Conservation (phyloP, 2,797 vertebrate genomes). For the Eleutherodactylus coqui region DNA sequence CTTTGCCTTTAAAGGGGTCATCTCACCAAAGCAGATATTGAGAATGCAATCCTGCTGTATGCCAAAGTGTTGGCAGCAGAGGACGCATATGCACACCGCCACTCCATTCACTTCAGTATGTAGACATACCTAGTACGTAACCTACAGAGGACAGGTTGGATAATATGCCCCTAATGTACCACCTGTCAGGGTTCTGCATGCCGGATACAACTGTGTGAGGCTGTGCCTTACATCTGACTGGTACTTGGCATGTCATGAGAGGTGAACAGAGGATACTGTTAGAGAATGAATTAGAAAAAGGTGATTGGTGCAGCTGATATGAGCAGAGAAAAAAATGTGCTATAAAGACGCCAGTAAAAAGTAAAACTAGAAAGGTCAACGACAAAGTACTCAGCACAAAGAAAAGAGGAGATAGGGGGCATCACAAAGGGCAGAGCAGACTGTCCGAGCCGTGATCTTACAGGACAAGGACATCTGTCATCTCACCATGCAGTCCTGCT, state of each 20-base stretch:
- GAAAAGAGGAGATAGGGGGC: neutral
- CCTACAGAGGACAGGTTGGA: no score
- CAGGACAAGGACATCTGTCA: accelerated
- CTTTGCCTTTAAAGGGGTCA: no score
- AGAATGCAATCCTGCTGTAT: no score
- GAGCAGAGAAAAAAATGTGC: neutral
- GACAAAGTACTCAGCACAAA: neutral
- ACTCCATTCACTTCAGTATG: no score
- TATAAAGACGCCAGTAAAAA: neutral
- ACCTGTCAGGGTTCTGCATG: neutral
- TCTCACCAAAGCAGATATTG: no score
- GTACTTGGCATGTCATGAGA: neutral
- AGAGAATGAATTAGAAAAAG: neutral
- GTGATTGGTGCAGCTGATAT: neutral
- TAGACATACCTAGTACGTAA: no score
- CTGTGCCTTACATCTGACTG: neutral
- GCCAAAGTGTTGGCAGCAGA: no score
- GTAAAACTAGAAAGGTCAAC: neutral
- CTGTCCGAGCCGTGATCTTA: neutral
- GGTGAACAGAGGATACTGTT: neutral
- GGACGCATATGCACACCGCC: no score
- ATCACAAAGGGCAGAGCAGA: neutral
- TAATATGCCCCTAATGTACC: no score
- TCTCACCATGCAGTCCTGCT: slow-evolving; percentile 72
- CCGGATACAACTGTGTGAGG: neutral